Evolutionary conservation across 2,113 vertebrate genomes (phyloP).

Genomic region (Oreochromis aureus): DNA sequence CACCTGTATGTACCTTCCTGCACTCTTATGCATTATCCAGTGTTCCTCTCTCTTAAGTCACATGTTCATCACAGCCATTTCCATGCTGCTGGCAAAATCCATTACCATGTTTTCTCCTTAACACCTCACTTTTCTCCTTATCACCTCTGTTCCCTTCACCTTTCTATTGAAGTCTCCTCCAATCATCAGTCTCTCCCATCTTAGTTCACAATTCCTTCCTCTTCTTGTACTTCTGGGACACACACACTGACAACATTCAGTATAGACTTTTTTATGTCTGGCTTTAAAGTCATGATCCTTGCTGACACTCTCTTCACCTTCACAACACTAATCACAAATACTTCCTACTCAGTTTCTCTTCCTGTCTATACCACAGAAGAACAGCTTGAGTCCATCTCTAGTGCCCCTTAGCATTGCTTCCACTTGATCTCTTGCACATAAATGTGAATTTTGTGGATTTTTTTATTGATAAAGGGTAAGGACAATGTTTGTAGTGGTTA

Average conservation of each 20-base stretch:
- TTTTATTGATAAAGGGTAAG: fast-evolving
- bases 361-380: not conserved
- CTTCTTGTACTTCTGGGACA: not conserved
- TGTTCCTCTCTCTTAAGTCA: not conserved
- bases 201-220: not conserved
- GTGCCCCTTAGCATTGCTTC: not conserved
- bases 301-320: not conserved
- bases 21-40: fast-evolving
- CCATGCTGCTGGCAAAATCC: fast-evolving
- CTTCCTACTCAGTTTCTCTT: not conserved
- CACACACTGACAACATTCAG: fast-evolving
- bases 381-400: not conserved
- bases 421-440: not conserved
- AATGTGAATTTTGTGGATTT: not conserved
- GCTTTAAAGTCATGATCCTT: not conserved
- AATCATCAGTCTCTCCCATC: fast-evolving
- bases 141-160: not conserved
- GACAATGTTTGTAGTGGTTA: not conserved
- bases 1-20: fast-evolving
- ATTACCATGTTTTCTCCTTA: not conserved
- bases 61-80: not conserved
- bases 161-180: not conserved
- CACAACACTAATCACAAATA: not conserved
- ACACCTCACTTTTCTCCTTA: not conserved
- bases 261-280: fast-evolving